These are phyloP conservation scores for Leucosticte australis DNA, from an alignment of 2,113 vertebrate genomes.

Conservation along the genomic window DNA sequence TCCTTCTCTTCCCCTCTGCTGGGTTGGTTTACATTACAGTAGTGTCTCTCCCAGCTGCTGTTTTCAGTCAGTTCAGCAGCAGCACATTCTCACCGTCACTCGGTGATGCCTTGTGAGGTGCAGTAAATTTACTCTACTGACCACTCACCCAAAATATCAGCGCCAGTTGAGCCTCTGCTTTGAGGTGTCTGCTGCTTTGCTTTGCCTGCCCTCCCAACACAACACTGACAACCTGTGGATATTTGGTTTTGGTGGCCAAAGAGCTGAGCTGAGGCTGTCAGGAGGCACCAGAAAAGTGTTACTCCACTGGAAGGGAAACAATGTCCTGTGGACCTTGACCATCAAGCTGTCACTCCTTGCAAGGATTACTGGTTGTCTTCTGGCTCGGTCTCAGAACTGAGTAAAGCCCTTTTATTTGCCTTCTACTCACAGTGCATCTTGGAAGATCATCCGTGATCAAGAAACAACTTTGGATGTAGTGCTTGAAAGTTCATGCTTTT, in stretches of 20 bases:
- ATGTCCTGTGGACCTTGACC: neutral
- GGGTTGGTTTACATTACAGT: conserved; percentile 64
- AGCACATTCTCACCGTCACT: conserved; percentile 20
- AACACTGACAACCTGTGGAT: neutral
- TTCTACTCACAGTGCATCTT: neutral
- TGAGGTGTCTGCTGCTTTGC: neutral
- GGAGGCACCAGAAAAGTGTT: neutral
- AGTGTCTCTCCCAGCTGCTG: conserved; percentile 75
- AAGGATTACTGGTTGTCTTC: neutral
- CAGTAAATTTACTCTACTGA: conserved; percentile 47
- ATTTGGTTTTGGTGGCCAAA: neutral
- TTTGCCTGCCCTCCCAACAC: neutral
- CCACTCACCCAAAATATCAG: conserved; percentile 25
- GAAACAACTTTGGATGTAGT: neutral
- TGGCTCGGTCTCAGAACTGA: neutral
- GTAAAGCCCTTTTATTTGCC: neutral
- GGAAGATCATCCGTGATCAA: neutral
- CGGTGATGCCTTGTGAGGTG: conserved; percentile 31
- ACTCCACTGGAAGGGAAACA: neutral
- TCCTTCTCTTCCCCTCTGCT: conserved; percentile 26
- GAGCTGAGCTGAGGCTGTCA: neutral
- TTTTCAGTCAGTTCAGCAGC: conserved; percentile 70
- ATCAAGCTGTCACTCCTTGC: neutral
- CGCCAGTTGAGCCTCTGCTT: neutral
- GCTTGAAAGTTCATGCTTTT: neutral